Base-by-base conservation (phyloP, 2,797 vertebrate genomes). In the Neopelma chrysocephalum region DNA sequence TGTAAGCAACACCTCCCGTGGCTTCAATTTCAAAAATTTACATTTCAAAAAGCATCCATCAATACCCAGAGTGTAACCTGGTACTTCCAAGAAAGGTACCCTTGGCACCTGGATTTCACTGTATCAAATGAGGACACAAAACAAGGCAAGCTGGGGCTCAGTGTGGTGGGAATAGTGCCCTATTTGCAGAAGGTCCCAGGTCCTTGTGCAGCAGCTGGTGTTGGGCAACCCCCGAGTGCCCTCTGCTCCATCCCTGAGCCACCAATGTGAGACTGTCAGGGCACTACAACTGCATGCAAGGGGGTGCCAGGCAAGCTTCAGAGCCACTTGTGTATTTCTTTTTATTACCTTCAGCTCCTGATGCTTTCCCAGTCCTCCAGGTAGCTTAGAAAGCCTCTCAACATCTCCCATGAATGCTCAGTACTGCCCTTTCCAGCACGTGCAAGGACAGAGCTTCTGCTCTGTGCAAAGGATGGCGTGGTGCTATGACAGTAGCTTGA, bases 161-260 rank as follows among this genome's bases (percentile, higher is more conserved):
- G 4, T 0, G 2, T 2, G 6, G 34, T 1, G 8, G 45, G 11
- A 71, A 8, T 6, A n/a, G 25, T 60, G 29, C 9, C 3, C 19
- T 60, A 0, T 54, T 40, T 90, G 65, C 38, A 36, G 50, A 50
- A 81, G 22, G 19, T n/a, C 7, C 9, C 16, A 19, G 17, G 5
- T 73, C 12, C 4, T 7, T 26, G 12, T 29, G 43, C 1, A 5
- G 36, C 12, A 45, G 16, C 23, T 1, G 1, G 4, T 7, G 6
- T 31, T 70, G 5, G 4, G 11, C 38, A 76, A 32, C 15, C 5
- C 4, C 12, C 0, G 0, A 4, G 1, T 56, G 19, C 6, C 17
- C 31, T 14, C 42, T 58, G 27, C 27, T 82, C 25, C 3, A 6
- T 51, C 10, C 38, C 45, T 50, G 56, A 25, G 26, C 15, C 20